Percentiles rank a stretch among this genome's conserved stretches.
Conservation (phyloP, 2,888 invertebrate species). For the Drosophila nigricruria region DNA sequence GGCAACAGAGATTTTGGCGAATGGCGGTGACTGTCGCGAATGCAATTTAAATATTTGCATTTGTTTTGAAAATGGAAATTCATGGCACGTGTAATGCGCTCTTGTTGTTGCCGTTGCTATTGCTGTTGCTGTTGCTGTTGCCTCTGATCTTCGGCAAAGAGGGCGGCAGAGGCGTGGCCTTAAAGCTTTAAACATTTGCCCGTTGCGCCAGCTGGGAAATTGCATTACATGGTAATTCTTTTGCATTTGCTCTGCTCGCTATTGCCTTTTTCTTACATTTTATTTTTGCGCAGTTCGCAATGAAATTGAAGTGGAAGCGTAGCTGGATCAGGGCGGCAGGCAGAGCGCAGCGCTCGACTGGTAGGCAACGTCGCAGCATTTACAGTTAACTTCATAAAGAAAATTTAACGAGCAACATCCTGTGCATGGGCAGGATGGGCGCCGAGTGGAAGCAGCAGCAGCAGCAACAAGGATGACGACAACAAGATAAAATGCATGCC, state of each 20-base stretch:
- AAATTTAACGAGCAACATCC: slow-evolving; percentile 80
- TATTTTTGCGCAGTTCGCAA: slow-evolving; percentile 56
- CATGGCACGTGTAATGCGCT: slow-evolving; percentile 63
- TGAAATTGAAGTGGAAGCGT: slow-evolving; percentile 68
- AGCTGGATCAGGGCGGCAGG: background rate
- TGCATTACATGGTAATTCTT: slow-evolving; percentile 71
- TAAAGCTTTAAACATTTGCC: slow-evolving; percentile 61
- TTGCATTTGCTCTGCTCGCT: slow-evolving; percentile 20
- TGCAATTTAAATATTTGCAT: slow-evolving; percentile 82
- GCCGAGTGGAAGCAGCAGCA: background rate
- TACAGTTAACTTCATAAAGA: slow-evolving; percentile 80
- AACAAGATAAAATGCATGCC: slow-evolving; percentile 77
- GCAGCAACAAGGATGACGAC: slow-evolving; percentile 70
- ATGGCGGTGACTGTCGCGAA: slow-evolving; percentile 72
- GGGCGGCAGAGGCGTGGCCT: slow-evolving; percentile 28
- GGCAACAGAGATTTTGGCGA: slow-evolving; percentile 47
- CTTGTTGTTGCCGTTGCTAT: slow-evolving; percentile 13
- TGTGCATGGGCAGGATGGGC: slow-evolving; percentile 55
- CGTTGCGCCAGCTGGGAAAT: slow-evolving; percentile 65
- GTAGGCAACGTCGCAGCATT: slow-evolving; percentile 69
- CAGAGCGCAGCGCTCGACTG: slow-evolving; percentile 5
- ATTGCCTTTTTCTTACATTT: slow-evolving; percentile 34
- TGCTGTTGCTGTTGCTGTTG: slow-evolving; percentile 16
- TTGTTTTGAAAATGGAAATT: slow-evolving; percentile 70
- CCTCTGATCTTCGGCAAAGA: slow-evolving; percentile 34